phyloP scores from a whole-genome alignment of 1,140 invertebrate genomes.

The Apis cerana region DNA sequence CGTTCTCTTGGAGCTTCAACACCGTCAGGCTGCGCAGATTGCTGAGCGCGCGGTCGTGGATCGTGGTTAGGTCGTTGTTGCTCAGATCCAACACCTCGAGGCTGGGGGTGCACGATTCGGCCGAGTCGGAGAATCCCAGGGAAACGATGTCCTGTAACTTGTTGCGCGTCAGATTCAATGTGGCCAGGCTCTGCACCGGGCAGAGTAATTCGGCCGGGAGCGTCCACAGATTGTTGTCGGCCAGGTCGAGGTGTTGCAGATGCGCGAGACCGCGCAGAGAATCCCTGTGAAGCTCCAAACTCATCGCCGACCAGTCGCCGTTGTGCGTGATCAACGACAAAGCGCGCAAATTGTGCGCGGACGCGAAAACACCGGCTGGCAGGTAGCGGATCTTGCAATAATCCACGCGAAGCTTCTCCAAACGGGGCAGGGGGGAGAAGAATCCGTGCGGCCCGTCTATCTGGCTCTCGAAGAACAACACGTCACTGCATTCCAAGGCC shows the following conservation, averaged over 20 bases:
- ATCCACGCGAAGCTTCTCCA: slow-evolving; percentile 87
- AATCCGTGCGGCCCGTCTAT: slow-evolving; percentile 84
- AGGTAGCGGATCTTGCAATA: slow-evolving; percentile 90
- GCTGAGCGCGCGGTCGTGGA: slow-evolving; percentile 87
- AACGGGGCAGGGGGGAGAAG: slow-evolving; percentile 84
- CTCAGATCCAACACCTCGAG: slow-evolving; percentile 88
- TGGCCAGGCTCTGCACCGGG: slow-evolving; percentile 85
- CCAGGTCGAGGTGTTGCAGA: slow-evolving; percentile 87
- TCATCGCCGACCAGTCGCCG: slow-evolving; percentile 90
- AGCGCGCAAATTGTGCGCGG: slow-evolving; percentile 85
- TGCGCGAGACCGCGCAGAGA: slow-evolving; percentile 86
- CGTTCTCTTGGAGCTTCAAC: slow-evolving; percentile 88
- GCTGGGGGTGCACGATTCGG: slow-evolving; percentile 83
- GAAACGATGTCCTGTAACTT: slow-evolving; percentile 88
- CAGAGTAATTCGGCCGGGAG: slow-evolving; percentile 89
- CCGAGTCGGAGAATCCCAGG: slow-evolving; percentile 86
- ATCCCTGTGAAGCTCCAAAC: slow-evolving; percentile 87
- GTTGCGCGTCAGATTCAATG: slow-evolving; percentile 89
- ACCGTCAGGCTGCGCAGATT: slow-evolving; percentile 85
- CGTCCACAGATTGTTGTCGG: slow-evolving; percentile 91
- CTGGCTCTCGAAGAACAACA: slow-evolving; percentile 89
- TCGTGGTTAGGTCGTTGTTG: slow-evolving; percentile 86
- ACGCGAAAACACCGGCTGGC: slow-evolving; percentile 85
- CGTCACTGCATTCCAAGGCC: slow-evolving; percentile 89
- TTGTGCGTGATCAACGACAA: slow-evolving; percentile 89